Evolutionary conservation across 2,888 invertebrate genomes (phyloP), one percentile per base, ranked within the genome.

Genomic region (Sinohyriopsis cumingii): DNA sequence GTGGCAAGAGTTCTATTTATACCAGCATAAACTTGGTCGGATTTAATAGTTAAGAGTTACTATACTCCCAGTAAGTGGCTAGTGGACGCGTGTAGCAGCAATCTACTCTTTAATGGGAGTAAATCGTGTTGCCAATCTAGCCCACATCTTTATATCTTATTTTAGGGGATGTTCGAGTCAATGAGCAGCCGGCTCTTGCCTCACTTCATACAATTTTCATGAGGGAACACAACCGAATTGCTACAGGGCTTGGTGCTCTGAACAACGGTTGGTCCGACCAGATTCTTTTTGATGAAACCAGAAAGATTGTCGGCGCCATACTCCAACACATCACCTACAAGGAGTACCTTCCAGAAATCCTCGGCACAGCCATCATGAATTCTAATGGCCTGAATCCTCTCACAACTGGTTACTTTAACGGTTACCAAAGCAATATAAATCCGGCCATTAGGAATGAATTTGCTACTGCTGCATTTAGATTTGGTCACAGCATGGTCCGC

Each of bases 221-320:
- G 57, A 28, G 65, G 19, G 65, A 65, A 33, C 65, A 65, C 28
- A 65, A 65, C 55, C 20, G 33, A 15, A 57, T 65, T 53, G 65
- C 59, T 3, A 12, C 45, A 15, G 4, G 45, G 12, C 65, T 65
- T 9, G n/a, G 20, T 45, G 22, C 22, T 12, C 22, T 59, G 45
- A 57, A 65, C 7, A 57, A 57, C 15, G 1, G 12, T 5, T 65
- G 65, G 65, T 57, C 56, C 1, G 65, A 65, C 19, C 55, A 65
- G 22, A 57, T 53, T 19, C 20, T 65, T 22, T 65, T 57, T n/a
- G 57, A 59, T 6, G 65, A 65, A 59, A n/a, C 65, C 1, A 28
- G 65, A 53, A 65, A 65, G 28, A 65, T 65, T 19, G 59, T 65
- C 20, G 57, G 57, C 15, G 65, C 65, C 0, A 59, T 59, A 19